Base-by-base conservation (phyloP, 2,888 invertebrate species). In the Lasioglossum villosulum region DNA sequence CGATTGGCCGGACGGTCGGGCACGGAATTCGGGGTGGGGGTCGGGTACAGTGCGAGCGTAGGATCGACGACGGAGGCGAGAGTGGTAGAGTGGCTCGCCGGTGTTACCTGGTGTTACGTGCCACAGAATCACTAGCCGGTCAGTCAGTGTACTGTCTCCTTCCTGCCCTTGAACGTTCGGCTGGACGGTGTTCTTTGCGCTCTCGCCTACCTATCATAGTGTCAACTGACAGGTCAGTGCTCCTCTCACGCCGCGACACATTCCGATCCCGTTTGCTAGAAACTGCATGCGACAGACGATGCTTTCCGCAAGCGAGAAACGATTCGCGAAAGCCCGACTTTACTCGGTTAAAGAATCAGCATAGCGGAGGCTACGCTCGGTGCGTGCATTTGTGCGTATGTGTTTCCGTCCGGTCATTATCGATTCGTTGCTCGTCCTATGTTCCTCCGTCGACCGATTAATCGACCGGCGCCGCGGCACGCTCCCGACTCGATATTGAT, bases 211-310 rank as follows among this genome's bases (percentile, higher is more conserved):
- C 81, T 80, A 78, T 77, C 83, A 78, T 79, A 86, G 84, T 88
- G 82, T 88, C 91, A 90, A 91, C 89, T 92, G 92, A 91, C 93
- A 93, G 93, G 93, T 93, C 92, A 93, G 93, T 93, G 90, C 81
- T 84, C 83, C 80, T 70, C 73, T 56, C 56, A 56, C 56, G 56
- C 23, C 70, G 73, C 52, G 78, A 56, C 63, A 42, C 48, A 73
- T 70, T 76, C 79, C 68, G 34, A 23, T 75, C 68, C 68, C 42
- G 45, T 30, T 56, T 23, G 48, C 16, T 75, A 23, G 39, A 70
- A 76, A 77, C 59, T 75, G 74, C 74, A 71, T 56, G 45, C 71
- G n/a, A 48, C 19, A 14, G 45, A 5, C n/a, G 56, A 52, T 34
- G 34, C 45, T 63, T 73, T 48, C 30, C 23, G 39, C 74, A n/a